These are phyloP conservation scores for Cynopterus brachyotis DNA, from an alignment of 2,113 vertebrate genomes.

Conservation along the genomic window DNA sequence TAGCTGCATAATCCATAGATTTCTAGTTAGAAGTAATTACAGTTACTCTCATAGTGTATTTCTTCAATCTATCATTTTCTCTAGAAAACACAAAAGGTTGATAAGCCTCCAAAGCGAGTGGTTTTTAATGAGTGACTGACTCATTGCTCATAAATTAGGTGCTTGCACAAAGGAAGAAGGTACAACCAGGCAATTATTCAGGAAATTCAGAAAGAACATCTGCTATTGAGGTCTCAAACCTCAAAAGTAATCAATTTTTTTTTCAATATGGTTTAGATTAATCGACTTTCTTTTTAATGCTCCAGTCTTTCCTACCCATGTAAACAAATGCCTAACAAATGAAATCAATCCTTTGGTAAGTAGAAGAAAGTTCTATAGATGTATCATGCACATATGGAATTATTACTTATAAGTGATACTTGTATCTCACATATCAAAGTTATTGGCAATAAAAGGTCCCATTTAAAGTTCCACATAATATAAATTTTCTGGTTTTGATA, in stretches of 20 bases:
- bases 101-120: neutral
- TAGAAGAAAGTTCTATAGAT: neutral
- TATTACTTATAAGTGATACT: neutral
- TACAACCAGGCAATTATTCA: neutral
- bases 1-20: neutral
- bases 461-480: neutral
- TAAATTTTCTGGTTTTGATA: slow-evolving; percentile 8
- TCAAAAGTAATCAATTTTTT: neutral
- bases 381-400: neutral
- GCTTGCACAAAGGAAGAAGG: neutral
- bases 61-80: neutral
- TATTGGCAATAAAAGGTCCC: neutral
- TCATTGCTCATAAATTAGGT: neutral
- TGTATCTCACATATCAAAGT: slow-evolving; percentile 22
- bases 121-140: neutral
- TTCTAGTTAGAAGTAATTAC: neutral
- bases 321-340: slow-evolving; percentile 43
- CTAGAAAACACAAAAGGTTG: neutral
- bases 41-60: neutral
- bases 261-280: slow-evolving; percentile 34
- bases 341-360: neutral
- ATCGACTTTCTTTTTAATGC: neutral
- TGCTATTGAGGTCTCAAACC: neutral
- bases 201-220: slow-evolving; percentile 32
- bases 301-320: neutral